phyloP scores from a whole-genome alignment of 2,888 invertebrate species.

The Hydroisotoma schaefferi region DNA sequence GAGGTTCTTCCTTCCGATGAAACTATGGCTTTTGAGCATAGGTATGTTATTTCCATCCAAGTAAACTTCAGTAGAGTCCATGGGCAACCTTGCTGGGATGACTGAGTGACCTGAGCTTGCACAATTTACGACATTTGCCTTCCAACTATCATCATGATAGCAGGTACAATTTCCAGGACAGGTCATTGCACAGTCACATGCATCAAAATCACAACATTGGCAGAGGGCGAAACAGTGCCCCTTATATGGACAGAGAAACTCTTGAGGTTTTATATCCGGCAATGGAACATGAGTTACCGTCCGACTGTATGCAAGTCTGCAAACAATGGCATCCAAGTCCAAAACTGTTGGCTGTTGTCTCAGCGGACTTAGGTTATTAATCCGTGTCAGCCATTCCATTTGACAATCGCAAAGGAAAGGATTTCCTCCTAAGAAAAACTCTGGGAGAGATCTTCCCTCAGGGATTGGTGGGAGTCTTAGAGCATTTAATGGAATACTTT shows the following conservation, averaged over 20 bases:
- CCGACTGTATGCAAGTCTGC: conserved; percentile 66
- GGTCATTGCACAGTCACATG: conserved; percentile 87
- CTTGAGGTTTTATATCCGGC: conserved; percentile 66
- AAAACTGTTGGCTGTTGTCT: conserved; percentile 73
- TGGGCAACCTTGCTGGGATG: conserved; percentile 76
- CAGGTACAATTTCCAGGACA: conserved; percentile 82
- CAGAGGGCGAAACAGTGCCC: conserved; percentile 77
- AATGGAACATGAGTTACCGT: conserved; percentile 54
- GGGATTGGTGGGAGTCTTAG: conserved; percentile 65
- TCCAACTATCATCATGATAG: conserved; percentile 82
- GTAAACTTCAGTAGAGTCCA: conserved; percentile 85
- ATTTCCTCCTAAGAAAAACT: conserved; percentile 76
- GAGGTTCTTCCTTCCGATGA: conserved; percentile 78
- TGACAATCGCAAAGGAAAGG: conserved; percentile 81
- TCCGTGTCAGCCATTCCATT: conserved; percentile 71
- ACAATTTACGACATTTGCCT: conserved; percentile 79
- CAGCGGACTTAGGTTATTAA: conserved; percentile 67
- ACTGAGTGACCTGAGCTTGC: conserved; percentile 63
- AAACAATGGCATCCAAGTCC: conserved; percentile 73
- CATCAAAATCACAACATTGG: conserved; percentile 85
- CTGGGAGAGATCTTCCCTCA: conserved; percentile 66
- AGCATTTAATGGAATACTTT: conserved; percentile 67
- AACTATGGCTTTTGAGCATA: conserved; percentile 76
- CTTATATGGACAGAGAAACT: conserved; percentile 77
- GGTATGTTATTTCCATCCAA: conserved; percentile 76